A percentile compares a stretch with the other conserved stretches of the same genome.
Evolutionary conservation across 1,140 invertebrate species (phyloP).

Genomic region (Ylistrum balloti): DNA sequence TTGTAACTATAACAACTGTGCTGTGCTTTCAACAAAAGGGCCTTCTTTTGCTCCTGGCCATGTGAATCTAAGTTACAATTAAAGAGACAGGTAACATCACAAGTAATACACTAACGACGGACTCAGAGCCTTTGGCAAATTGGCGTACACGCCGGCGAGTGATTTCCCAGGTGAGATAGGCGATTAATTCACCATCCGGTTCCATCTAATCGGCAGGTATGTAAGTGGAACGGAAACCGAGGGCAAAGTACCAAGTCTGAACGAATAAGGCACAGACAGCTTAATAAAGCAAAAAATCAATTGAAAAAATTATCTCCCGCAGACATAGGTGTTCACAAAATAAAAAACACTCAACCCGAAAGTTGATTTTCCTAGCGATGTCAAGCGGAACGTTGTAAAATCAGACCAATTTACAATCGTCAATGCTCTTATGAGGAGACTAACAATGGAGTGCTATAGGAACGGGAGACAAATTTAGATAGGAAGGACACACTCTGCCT

Average conservation of each 20-base stretch:
- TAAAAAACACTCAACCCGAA: too few species aligned
- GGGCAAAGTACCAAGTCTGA: background rate
- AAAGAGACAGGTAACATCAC: background rate
- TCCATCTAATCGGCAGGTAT: slow-evolving; percentile 8
- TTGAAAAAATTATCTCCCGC: too few species aligned
- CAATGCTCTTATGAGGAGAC: too few species aligned
- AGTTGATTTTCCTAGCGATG: background rate
- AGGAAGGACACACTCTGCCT: too few species aligned
- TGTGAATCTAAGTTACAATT: slow-evolving; percentile 4
- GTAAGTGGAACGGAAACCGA: slow-evolving; percentile 19
- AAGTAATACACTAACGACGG: background rate
- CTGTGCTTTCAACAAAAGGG: background rate
- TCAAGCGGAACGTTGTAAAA: background rate
- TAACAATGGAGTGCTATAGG: too few species aligned
- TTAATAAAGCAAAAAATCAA: background rate
- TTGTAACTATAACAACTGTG: background rate
- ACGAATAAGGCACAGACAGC: background rate
- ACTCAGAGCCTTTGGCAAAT: background rate
- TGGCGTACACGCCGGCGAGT: background rate
- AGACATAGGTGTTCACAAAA: too few species aligned
- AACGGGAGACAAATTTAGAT: too few species aligned
- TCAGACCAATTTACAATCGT: too few species aligned
- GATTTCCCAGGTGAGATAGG: slow-evolving; percentile 8
- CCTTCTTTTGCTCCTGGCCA: background rate
- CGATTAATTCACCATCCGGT: slow-evolving; percentile 14